Conservation (phyloP, 2,888 invertebrate genomes). For the Amorpha juglandis region DNA sequence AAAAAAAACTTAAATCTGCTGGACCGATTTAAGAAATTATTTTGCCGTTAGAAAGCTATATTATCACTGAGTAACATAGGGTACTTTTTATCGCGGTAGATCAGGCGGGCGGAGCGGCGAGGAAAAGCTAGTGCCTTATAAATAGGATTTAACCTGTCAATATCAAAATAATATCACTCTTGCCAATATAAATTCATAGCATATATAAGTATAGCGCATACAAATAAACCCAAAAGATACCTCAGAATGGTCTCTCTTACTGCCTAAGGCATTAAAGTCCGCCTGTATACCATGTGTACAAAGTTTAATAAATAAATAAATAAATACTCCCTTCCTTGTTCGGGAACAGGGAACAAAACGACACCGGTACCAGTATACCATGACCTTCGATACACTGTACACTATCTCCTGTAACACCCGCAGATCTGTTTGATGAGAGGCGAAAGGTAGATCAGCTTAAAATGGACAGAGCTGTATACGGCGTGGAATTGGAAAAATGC, state of each 20-base stretch:
- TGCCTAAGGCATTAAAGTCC: no score
- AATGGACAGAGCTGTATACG: conserved; percentile 52
- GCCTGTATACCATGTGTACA: no score
- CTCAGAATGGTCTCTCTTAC: conserved; percentile 45
- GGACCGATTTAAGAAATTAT: no score
- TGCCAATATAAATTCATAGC: background rate
- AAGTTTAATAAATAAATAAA: no score
- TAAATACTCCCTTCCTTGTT: conserved; percentile 48
- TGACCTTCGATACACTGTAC: conserved; percentile 48
- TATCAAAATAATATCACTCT: background rate
- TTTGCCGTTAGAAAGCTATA: no score
- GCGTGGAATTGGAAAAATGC: conserved; percentile 78
- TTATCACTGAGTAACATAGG: no score
- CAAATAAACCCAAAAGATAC: conserved; percentile 33
- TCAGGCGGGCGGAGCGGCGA: no score
- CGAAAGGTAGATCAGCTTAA: conserved; percentile 49
- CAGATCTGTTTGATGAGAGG: conserved; percentile 35
- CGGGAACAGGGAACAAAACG: conserved; percentile 58
- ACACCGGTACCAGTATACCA: conserved; percentile 42
- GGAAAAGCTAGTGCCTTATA: no score
- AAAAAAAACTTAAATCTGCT: no score
- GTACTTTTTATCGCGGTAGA: no score
- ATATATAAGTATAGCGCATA: conserved; percentile 28
- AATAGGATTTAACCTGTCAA: no score
- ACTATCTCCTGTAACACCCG: conserved; percentile 43